Percentiles rank a stretch among this genome's conserved stretches.
Conservation (phyloP, 2,888 invertebrate species). For the Apamea monoglypha region DNA sequence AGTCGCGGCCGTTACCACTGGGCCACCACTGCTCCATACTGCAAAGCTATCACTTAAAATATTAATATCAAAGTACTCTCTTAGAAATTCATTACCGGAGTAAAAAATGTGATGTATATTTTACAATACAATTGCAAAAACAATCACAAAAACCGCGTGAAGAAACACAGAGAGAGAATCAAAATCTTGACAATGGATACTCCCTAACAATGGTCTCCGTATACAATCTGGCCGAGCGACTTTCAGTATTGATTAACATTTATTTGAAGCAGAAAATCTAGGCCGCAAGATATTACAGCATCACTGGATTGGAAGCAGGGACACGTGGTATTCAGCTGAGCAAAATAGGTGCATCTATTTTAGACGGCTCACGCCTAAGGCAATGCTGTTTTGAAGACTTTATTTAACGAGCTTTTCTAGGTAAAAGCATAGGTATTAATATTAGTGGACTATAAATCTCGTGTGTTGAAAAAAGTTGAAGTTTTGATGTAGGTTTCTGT, state of each 20-base stretch:
- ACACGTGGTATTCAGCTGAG: slow-evolving; percentile 28
- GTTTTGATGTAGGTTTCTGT: no score
- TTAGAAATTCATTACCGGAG: neutral
- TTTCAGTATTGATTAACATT: slow-evolving; percentile 36
- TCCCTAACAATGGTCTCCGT: slow-evolving; percentile 20
- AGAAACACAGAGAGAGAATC: slow-evolving; percentile 3
- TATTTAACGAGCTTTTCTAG: neutral
- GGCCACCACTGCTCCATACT: no score
- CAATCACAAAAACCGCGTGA: neutral
- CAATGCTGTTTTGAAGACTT: slow-evolving; percentile 3
- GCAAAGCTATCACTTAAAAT: neutral
- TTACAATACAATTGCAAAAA: neutral
- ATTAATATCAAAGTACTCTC: neutral
- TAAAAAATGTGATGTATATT: neutral
- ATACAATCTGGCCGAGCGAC: neutral
- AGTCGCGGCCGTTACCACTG: no score
- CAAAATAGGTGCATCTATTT: slow-evolving; percentile 46
- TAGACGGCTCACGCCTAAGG: slow-evolving; percentile 22
- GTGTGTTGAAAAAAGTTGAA: neutral
- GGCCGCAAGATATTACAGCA: slow-evolving; percentile 28
- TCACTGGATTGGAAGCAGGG: slow-evolving; percentile 21
- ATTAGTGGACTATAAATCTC: neutral
- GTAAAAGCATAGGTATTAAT: no score
- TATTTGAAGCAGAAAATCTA: slow-evolving; percentile 39
- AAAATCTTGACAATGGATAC: slow-evolving; percentile 21